These are phyloP conservation scores for Reticulitermes speratus DNA, from an alignment of 1,140 invertebrate species.

Conservation along the genomic window DNA sequence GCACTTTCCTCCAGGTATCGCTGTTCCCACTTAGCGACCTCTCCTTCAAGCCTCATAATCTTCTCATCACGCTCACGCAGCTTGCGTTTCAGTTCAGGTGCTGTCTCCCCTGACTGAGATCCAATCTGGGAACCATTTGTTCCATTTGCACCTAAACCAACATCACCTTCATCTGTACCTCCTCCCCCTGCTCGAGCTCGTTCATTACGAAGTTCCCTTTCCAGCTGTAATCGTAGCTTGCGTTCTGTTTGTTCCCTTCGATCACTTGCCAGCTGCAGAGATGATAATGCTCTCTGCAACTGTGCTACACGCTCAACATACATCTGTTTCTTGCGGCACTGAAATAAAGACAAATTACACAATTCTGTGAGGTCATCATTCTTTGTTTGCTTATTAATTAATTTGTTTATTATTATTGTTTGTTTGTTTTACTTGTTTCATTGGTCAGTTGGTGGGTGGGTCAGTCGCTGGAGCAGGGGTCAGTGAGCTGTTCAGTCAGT, in stretches of 20 bases:
- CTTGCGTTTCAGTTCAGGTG: conserved; percentile 64
- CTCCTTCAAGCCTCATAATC: conserved; percentile 77
- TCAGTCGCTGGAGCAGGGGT: too few species aligned
- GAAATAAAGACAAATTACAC: conserved; percentile 36
- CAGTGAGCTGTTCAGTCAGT: too few species aligned
- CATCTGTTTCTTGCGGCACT: conserved; percentile 79
- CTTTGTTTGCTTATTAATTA: background rate
- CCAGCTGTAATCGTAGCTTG: conserved; percentile 74
- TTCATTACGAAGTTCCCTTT: conserved; percentile 73
- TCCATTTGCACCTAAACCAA: conserved; percentile 17
- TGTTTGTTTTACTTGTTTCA: too few species aligned
- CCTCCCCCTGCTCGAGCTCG: conserved; percentile 44
- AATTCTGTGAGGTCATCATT: background rate
- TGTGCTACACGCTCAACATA: conserved; percentile 83
- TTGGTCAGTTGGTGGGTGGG: too few species aligned
- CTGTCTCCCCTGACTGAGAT: conserved; percentile 50
- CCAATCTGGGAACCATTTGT: conserved; percentile 37
- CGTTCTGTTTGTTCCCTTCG: conserved; percentile 81
- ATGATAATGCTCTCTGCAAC: conserved; percentile 78
- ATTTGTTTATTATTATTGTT: background rate
- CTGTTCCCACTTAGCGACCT: conserved; percentile 85
- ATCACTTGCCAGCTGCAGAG: conserved; percentile 79
- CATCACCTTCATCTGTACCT: conserved; percentile 14
- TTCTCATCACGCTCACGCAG: conserved; percentile 76
- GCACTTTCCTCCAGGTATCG: conserved; percentile 83